Conservation (phyloP, 2,888 invertebrate species). For the Hecatera dysodea region DNA sequence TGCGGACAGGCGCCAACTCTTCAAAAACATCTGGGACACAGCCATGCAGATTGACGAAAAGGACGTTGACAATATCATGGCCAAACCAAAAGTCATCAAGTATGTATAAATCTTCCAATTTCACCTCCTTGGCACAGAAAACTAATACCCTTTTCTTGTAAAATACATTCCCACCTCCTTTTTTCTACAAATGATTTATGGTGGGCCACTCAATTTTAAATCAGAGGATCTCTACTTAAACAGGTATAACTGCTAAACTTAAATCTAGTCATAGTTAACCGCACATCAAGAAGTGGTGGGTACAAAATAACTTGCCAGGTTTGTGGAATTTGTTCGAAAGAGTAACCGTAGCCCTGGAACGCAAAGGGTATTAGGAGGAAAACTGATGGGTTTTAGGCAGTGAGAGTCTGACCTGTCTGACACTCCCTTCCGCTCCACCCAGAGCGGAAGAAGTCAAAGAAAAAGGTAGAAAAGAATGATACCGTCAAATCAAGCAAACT, state of each 20-base stretch:
- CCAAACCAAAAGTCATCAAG: slow-evolving; percentile 85
- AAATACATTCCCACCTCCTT: neutral
- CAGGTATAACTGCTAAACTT: neutral
- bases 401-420: no score
- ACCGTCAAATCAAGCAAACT: neutral
- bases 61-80: slow-evolving; percentile 70
- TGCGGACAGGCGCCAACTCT: slow-evolving; percentile 79
- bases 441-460: no score
- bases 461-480: no score
- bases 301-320: no score
- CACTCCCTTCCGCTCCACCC: no score
- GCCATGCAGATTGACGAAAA: slow-evolving; percentile 77
- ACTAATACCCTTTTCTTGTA: neutral
- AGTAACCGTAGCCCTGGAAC: no score
- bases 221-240: neutral
- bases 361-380: no score
- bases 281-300: no score
- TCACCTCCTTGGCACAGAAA: neutral
- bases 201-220: neutral
- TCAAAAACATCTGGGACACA: slow-evolving; percentile 84
- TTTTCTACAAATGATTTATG: neutral
- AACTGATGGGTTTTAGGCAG: no score
- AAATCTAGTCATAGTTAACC: neutral
- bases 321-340: no score
- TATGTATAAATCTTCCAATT: slow-evolving; percentile 54